Evolutionary conservation across 2,113 vertebrate species (phyloP).

Genomic region (Arvicanthis niloticus): DNA sequence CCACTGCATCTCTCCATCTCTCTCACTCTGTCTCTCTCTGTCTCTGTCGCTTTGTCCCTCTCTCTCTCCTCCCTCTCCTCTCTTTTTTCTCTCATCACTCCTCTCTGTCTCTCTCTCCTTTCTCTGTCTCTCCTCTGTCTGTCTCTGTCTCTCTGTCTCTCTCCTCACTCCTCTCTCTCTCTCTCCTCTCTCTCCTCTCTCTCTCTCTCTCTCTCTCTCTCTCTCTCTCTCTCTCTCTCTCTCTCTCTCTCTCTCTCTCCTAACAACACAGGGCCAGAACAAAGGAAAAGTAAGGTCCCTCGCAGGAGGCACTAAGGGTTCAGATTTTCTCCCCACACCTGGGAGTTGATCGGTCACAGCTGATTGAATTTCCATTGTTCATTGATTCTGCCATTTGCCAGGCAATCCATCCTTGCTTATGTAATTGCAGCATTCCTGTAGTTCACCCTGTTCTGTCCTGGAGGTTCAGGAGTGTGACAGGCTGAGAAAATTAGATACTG

Average conservation of each 20-base stretch:
- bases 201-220: no score
- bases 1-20: not conserved
- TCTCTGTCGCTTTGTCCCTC: no score
- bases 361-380: conserved; percentile 79
- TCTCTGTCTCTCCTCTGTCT: no score
- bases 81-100: not conserved
- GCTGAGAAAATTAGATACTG: conserved; percentile 66
- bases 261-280: not conserved
- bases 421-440: conserved; percentile 67
- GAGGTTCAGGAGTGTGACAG: conserved; percentile 50
- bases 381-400: conserved; percentile 66
- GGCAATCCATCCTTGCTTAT: conserved; percentile 75
- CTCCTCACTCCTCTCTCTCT: not conserved
- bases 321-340: conserved; percentile 50
- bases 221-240: no score
- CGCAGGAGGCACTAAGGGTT: conserved; percentile 11
- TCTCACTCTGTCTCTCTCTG: no score
- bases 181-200: no score
- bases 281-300: conserved; percentile 31
- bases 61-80: no score
- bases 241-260: not conserved
- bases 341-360: conserved; percentile 53
- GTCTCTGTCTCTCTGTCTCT: no score
- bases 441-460: conserved; percentile 62
- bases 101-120: not conserved